phyloP scores from a whole-genome alignment of 2,113 vertebrate species.

The Reinhardtius hippoglossoides region DNA sequence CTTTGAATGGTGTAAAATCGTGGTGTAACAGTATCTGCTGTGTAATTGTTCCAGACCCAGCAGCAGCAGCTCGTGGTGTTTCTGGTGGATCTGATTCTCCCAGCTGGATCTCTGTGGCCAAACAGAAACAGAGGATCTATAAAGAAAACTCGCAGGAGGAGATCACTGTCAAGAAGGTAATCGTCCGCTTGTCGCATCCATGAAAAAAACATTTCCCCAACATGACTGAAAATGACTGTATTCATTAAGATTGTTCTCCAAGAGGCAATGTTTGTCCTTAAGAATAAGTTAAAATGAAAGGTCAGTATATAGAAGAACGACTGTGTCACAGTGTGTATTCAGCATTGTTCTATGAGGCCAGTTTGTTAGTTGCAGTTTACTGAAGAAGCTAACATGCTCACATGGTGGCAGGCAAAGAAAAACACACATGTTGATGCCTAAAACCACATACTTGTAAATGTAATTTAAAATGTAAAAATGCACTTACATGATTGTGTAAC shows the following conservation, averaged over 20 bases:
- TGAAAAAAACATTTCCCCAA: not conserved
- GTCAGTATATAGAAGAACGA: too few species aligned
- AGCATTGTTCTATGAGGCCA: not conserved
- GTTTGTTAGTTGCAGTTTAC: too few species aligned
- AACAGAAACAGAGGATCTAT: slow-evolving; percentile 87
- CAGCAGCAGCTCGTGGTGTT: slow-evolving; percentile 9
- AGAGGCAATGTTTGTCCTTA: too few species aligned
- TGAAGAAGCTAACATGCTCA: too few species aligned
- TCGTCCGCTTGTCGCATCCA: slow-evolving; percentile 4
- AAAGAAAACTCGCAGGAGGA: slow-evolving; percentile 77
- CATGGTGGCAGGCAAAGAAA: too few species aligned
- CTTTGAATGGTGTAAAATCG: not conserved
- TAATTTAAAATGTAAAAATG: too few species aligned
- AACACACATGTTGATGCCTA: too few species aligned
- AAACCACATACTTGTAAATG: too few species aligned
- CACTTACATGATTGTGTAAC: too few species aligned
- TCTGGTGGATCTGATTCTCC: slow-evolving; percentile 76
- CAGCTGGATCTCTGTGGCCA: slow-evolving; percentile 87
- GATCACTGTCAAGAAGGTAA: slow-evolving; percentile 62
- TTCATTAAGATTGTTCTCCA: too few species aligned
- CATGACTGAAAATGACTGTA: too few species aligned
- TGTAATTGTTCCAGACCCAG: slow-evolving; percentile 58
- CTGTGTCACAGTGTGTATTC: not conserved
- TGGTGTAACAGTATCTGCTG: slow-evolving; percentile 7
- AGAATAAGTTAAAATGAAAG: too few species aligned